Evolutionary conservation across 2,113 vertebrate genomes (phyloP).

Genomic region (Megaceryle torquata): DNA sequence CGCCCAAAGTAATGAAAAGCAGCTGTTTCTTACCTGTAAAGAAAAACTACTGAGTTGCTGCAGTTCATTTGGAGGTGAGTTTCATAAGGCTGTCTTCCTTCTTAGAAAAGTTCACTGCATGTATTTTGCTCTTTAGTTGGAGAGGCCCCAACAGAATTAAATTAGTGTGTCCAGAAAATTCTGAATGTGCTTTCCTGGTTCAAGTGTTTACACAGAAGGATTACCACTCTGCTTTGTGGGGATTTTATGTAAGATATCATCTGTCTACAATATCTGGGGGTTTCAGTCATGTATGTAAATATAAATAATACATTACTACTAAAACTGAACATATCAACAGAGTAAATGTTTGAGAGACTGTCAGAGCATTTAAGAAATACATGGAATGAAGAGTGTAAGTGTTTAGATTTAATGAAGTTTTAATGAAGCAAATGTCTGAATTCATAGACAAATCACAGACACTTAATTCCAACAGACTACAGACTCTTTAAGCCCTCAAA

Average conservation of each 20-base stretch:
- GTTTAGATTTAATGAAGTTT: background rate
- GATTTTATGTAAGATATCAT: background rate
- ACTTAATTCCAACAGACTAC: background rate
- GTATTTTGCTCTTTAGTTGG: background rate
- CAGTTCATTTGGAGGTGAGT: background rate
- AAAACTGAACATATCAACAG: background rate
- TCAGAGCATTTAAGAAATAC: background rate
- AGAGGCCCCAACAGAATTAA: background rate
- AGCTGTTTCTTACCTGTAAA: background rate
- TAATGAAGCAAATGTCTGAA: background rate
- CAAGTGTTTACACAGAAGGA: background rate
- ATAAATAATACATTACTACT: background rate
- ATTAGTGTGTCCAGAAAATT: background rate
- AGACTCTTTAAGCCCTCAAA: background rate
- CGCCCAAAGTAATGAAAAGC: background rate
- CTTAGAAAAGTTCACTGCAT: background rate
- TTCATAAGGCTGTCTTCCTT: background rate
- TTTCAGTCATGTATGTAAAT: background rate
- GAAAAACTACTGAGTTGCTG: background rate
- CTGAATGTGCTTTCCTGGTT: background rate
- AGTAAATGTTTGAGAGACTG: background rate
- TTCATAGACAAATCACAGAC: background rate
- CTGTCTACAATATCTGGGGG: background rate
- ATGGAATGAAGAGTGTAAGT: background rate
- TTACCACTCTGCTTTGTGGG: background rate